A percentile compares a stretch with the other conserved stretches of the same genome.
phyloP scores from a whole-genome alignment of 2,888 invertebrate species.

The Lasius platythorax region DNA sequence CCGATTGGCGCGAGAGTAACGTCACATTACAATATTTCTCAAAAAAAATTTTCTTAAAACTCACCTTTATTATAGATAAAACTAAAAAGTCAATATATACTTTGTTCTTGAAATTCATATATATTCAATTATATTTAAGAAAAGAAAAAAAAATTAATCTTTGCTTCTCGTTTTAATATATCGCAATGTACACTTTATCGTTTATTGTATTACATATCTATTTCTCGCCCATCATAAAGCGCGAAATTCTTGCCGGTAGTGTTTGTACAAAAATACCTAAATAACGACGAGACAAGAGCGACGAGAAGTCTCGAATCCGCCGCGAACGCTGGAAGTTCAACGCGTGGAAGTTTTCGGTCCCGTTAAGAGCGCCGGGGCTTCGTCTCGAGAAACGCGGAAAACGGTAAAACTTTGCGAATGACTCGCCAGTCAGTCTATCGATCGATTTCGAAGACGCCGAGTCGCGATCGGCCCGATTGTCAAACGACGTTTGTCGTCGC shows the following conservation, averaged over 20 bases:
- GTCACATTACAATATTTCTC: neutral
- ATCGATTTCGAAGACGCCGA: conserved; percentile 33
- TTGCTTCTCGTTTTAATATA: neutral
- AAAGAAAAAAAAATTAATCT: neutral
- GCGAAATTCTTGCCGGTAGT: neutral
- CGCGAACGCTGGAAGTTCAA: conserved; percentile 41
- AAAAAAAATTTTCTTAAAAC: neutral
- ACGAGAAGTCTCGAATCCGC: neutral
- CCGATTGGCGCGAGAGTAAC: conserved; percentile 1
- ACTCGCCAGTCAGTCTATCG: conserved; percentile 7
- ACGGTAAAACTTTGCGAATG: conserved; percentile 61
- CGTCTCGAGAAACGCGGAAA: conserved; percentile 31
- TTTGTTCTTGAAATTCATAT: neutral
- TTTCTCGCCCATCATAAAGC: neutral
- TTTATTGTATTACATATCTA: neutral
- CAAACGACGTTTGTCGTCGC: conserved; percentile 50
- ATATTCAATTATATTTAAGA: neutral
- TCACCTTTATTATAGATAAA: neutral
- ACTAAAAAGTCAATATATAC: neutral
- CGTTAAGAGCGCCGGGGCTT: conserved; percentile 64
- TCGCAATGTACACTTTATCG: neutral
- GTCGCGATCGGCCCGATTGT: conserved; percentile 32
- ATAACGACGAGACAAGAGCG: neutral
- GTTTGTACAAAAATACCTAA: neutral
- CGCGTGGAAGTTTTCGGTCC: conserved; percentile 52